Evolutionary conservation across 1,140 invertebrate genomes (phyloP).

Genomic region (Aphaenogaster ashmeadi): DNA sequence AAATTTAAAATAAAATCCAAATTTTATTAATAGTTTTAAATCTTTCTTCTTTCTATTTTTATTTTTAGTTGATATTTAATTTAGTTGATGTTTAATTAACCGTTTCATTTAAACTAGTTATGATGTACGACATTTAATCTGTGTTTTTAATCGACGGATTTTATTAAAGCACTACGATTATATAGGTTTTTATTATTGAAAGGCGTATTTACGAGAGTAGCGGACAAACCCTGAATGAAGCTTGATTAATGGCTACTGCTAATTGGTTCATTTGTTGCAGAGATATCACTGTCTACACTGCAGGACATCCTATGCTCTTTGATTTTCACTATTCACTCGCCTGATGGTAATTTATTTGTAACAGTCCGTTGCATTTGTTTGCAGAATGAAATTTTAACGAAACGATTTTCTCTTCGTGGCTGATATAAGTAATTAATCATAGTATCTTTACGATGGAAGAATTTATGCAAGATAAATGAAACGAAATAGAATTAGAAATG

Average conservation of each 20-base stretch:
- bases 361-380: slow-evolving; percentile 44
- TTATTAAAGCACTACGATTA: slow-evolving; percentile 1
- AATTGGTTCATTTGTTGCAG: slow-evolving; percentile 49
- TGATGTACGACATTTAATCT: neutral
- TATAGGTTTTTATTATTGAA: slow-evolving; percentile 41
- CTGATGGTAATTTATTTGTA: slow-evolving; percentile 39
- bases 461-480: neutral
- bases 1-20: slow-evolving; percentile 13
- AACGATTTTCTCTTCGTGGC: slow-evolving; percentile 6
- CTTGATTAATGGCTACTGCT: slow-evolving; percentile 46
- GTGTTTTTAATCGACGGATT: slow-evolving; percentile 1
- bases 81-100: neutral
- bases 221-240: slow-evolving; percentile 44
- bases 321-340: slow-evolving; percentile 26
- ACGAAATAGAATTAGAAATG: neutral
- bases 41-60: neutral
- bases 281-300: slow-evolving; percentile 41
- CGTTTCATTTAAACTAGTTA: neutral
- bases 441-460: neutral
- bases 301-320: slow-evolving; percentile 6
- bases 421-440: slow-evolving; percentile 42
- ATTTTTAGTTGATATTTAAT: too few relatives aligned
- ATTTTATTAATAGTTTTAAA: slow-evolving; percentile 3
- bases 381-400: slow-evolving; percentile 15
- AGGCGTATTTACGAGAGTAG: slow-evolving; percentile 4